These are phyloP conservation scores for Phylloscopus trochiloides DNA, from an alignment of 2,113 vertebrate genomes.

Conservation along the genomic window DNA sequence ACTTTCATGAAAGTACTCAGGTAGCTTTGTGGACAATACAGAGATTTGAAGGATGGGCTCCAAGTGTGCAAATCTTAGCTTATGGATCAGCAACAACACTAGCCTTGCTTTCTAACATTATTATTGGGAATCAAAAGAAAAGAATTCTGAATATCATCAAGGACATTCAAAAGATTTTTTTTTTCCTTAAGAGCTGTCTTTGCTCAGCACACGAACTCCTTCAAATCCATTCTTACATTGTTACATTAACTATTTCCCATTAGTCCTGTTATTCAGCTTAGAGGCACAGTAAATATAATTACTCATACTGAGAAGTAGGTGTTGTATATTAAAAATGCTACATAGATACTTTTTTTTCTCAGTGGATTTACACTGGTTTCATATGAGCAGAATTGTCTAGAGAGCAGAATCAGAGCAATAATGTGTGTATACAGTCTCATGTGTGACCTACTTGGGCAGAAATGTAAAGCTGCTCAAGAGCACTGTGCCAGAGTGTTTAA, in stretches of 20 bases:
- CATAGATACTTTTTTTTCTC: slow-evolving; percentile 25
- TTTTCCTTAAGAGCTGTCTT: neutral
- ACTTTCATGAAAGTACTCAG: neutral
- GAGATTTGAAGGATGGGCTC: slow-evolving; percentile 23
- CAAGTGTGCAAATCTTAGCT: slow-evolving; percentile 59
- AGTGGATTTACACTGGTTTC: neutral
- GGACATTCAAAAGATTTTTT: neutral
- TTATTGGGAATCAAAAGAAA: slow-evolving; percentile 17
- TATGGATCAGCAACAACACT: slow-evolving; percentile 17
- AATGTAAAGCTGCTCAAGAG: neutral
- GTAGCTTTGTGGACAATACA: neutral
- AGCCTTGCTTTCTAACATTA: slow-evolving; percentile 19
- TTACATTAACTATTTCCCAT: neutral
- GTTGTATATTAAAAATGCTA: slow-evolving; percentile 45
- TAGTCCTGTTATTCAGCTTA: neutral
- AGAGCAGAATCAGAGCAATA: slow-evolving; percentile 17
- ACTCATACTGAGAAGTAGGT: neutral
- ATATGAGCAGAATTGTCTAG: neutral
- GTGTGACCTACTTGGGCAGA: neutral
- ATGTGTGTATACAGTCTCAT: neutral
- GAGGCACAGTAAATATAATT: slow-evolving; percentile 26
- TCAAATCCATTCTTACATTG: neutral
- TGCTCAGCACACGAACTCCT: neutral
- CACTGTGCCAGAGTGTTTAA: neutral
- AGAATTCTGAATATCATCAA: neutral